These are phyloP conservation scores for Ceuthmochares aereus DNA, from an alignment of 2,113 vertebrate genomes.

Conservation along the genomic window DNA sequence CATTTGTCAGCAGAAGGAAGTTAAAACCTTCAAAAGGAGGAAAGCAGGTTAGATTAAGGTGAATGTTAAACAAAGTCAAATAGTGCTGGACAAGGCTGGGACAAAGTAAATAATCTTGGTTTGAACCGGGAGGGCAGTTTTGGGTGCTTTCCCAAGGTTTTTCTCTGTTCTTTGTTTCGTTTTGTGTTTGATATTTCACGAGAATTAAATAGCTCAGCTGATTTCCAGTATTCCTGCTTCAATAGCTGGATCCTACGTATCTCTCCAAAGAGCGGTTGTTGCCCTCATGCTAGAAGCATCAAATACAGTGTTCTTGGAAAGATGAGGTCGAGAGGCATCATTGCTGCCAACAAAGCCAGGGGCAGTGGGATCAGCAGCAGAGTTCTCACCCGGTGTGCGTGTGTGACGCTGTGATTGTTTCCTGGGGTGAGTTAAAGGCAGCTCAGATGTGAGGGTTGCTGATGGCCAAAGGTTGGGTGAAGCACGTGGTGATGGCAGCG, in stretches of 20 bases:
- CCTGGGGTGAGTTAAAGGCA: background rate
- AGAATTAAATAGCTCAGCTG: background rate
- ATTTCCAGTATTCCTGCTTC: background rate
- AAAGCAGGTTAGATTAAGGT: background rate
- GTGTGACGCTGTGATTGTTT: rapidly evolving
- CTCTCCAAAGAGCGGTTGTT: background rate
- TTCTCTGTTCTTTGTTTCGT: background rate
- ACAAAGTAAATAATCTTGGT: background rate
- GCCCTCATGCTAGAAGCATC: rapidly evolving
- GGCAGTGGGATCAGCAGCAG: background rate
- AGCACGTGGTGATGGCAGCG: background rate
- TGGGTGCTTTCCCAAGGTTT: background rate
- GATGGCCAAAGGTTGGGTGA: rapidly evolving
- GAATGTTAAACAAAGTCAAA: background rate
- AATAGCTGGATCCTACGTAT: background rate
- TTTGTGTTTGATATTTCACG: background rate
- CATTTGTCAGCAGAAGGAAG: background rate
- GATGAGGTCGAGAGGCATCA: background rate
- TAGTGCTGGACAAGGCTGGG: background rate
- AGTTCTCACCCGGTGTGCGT: rapidly evolving
- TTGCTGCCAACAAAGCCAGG: background rate
- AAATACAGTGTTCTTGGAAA: rapidly evolving
- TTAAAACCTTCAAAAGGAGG: background rate
- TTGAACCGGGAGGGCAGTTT: background rate
- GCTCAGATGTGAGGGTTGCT: background rate